Evolutionary conservation across 1,140 invertebrate species (phyloP).

Genomic region (Teleopsis dalmanni): DNA sequence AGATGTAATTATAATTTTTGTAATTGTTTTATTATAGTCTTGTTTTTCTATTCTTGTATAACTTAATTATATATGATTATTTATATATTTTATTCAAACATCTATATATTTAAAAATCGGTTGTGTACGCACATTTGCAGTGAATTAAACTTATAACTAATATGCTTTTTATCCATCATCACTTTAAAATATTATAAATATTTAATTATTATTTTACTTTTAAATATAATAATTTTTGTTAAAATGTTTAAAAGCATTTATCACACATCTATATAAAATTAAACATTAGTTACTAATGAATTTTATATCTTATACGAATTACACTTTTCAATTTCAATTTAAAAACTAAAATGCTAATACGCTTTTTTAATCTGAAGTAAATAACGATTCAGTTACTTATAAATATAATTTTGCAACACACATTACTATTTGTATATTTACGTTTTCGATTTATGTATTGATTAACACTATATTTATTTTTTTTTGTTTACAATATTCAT

Average conservation of each 20-base stretch:
- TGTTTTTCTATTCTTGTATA: neutral
- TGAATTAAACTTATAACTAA: neutral
- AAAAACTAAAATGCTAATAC: neutral
- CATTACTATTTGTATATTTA: neutral
- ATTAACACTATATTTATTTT: no score
- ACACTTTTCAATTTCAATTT: neutral
- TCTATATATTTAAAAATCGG: neutral
- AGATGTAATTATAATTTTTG: neutral
- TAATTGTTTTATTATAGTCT: neutral
- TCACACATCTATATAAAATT: constrained; percentile 9
- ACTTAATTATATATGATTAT: neutral
- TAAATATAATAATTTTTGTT: constrained; percentile 4
- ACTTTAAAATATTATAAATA: neutral
- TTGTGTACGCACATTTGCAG: neutral
- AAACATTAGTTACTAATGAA: constrained; percentile 3
- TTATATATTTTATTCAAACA: neutral
- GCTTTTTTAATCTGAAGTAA: neutral
- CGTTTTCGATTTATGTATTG: no score
- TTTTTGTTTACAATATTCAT: no score
- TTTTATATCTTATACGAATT: neutral
- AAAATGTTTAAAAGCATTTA: constrained; percentile 10
- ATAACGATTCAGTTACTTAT: neutral
- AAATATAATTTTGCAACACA: neutral
- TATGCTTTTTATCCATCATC: neutral
- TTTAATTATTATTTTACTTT: neutral